Conservation (phyloP, 2,113 vertebrate genomes). For the Cranoglanis bouderius region DNA sequence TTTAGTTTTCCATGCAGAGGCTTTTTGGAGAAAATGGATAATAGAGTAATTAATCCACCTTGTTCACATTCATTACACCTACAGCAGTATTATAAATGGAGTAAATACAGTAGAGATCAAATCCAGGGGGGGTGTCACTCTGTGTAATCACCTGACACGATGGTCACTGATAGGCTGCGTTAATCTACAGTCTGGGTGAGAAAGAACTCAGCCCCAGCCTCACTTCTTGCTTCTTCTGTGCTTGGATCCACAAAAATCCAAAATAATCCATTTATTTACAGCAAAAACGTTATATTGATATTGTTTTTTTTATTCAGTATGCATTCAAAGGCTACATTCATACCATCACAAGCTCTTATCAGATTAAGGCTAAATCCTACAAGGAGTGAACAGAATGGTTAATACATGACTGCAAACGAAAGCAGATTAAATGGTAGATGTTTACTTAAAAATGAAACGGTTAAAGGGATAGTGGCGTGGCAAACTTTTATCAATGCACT, state of each 20-base stretch:
- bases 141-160: not conserved
- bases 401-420: not conserved
- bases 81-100: not conserved
- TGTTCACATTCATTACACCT: not conserved
- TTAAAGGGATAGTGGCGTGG: not conserved
- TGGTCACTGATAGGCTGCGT: not conserved
- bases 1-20: not conserved
- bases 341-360: not conserved
- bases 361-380: not conserved
- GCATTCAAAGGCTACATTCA: not conserved
- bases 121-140: not conserved
- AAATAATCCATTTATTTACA: not conserved
- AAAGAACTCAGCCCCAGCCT: not conserved
- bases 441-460: not conserved
- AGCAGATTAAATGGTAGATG: not conserved
- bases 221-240: not conserved
- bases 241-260: not conserved
- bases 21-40: not conserved
- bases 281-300: not conserved
- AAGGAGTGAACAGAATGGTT: not conserved
- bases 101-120: not conserved
- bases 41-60: not conserved
- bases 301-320: not conserved
- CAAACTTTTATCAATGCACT: not conserved
- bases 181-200: not conserved